Evolutionary conservation across 2,888 invertebrate genomes (phyloP), one percentile per base, ranked within the genome.

Genomic region (Noctua janthe): DNA sequence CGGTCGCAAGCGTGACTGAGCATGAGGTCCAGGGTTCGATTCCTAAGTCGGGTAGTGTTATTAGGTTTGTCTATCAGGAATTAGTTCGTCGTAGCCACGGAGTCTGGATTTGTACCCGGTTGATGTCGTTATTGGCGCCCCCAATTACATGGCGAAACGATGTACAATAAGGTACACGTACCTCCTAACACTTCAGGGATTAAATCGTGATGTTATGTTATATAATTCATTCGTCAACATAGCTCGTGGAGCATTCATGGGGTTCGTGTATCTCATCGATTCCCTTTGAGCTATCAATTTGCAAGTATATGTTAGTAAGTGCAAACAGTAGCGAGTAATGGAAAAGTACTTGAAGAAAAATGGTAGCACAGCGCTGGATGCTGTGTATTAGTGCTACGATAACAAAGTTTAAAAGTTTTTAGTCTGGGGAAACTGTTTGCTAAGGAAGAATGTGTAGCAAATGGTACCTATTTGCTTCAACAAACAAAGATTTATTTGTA

Each of bases 281-380:
- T 88, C 86, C 51, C 80, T 88, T 89, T 88, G 86, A 91, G 81
- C 76, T 80, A 74, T 81, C 80, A 84, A 85, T 88, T 82, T 87
- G 74, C 59, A 81, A 78, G 79, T 75, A 73, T 71, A 72, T 76
- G 78, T 80, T 84, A 82, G 81, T 70, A 39, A 80, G 69, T 82
- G 81, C 78, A 85, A 85, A 86, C 67, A 73, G 66, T n/a, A 70
- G 71, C 71, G 23, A 5, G 20, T 83, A 88, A 81, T 88, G 82
- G 85, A 86, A 88, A 88, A 78, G 62, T 84, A 83, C 76, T 87
- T 74, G 67, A 81, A 83, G 76, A 74, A 80, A 77, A 82, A 83
- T 87, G 73, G 59, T 69, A 75, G 74, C 67, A 43, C 67, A 39
- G 56, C 67, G 62, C 66, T 77, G 80, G 64, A 76, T 77, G 66